Base-by-base conservation (phyloP, 2,797 vertebrate species). In the Lacerta viridis region DNA sequence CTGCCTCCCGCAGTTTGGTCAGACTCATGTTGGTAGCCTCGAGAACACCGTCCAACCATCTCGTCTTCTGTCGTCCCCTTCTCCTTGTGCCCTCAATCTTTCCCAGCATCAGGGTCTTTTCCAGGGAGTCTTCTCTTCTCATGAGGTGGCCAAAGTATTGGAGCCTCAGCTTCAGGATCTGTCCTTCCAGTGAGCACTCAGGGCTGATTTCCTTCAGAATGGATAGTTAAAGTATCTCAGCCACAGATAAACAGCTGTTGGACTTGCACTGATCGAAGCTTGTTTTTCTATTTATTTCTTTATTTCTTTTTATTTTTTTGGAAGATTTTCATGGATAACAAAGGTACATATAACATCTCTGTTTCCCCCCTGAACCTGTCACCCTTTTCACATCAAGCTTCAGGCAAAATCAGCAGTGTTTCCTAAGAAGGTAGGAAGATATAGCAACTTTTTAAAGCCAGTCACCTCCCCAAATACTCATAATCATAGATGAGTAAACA, bases 371-470 rank as follows among this genome's bases (percentile, higher is more conserved):
- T 1, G 1, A 93, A 83, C 90, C 89, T 69, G 59, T 91, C 86
- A 93, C 91, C 92, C 89, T 94, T 92, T 95, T 90, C 86, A 94
- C 78, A 93, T 92, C 92, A 91, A 93, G n/a, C 91, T 92, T 89
- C 29, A 85, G 75, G 43, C 90, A 90, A 91, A 94, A 90, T 91
- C 92, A 95, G 95, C 55, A 90, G 71, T 50, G 46, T 92, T 90
- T 85, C 89, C 25, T n/a, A 33, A 33, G 39, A 15, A 25, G 36
- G 59, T 86, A 91, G 91, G 66, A 61, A 93, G 92, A 91, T 88
- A 86, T 13, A 61, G 4, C 15, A 89, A 33, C 8, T 89, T 71
- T 43, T 84, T 71, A 80, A 85, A 43, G 79, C 74, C 87, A 76
- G 29, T 74, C 74, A 80, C 41, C 75, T 43, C 61, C 50, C 95